Evolutionary conservation across 2,113 vertebrate genomes (phyloP), one percentile per base, ranked within the genome.

Genomic region (Rhabdornis inornatus): DNA sequence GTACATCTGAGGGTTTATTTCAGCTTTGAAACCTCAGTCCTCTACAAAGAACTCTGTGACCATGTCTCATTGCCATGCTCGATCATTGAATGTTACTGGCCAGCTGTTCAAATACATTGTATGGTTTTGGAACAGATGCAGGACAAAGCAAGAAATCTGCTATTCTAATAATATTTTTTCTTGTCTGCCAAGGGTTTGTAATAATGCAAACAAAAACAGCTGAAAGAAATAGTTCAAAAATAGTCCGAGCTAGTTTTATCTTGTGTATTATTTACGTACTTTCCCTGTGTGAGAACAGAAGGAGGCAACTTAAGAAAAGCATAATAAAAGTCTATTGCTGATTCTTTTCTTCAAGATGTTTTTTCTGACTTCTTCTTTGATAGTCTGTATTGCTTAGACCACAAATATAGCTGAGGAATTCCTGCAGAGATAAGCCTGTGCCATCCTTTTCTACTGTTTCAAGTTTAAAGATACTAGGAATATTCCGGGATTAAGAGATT

Each of bases 31-130:
- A 78, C 40, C 64, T 92, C 75, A 44, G 31, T 78, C 64, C 31
- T 64, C 40, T 40, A 31, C 44, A 77, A 90, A 85, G 85, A 65
- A 30, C 49, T 10, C 57, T 77, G 30, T 50, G 90, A 55, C 88
- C 0, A 0, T 71, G 3, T 88, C 88, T 71, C 90, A 15, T n/a
- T 95, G 79, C 71, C 55, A 27, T 71, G 61, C 92, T 83, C 90
- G 92, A 77, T 80, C 45, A 23, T 83, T 81, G 56, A 35, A 56
- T 53, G 68, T 59, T 92, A 71, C 79, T 71, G 72, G 64, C 92
- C 93, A 96, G 96, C 94, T 97, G 93, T 95, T 95, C 79, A 96
- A 94, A 97, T 90, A 90, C 49, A 24, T 56, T 77, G 71, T 40
- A 86, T 30, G 23, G 35, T 19, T 95, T 93, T 93, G 90, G 90